These are phyloP conservation scores for Triplophysa tibetana DNA, from an alignment of 2,113 vertebrate genomes.

Conservation along the genomic window DNA sequence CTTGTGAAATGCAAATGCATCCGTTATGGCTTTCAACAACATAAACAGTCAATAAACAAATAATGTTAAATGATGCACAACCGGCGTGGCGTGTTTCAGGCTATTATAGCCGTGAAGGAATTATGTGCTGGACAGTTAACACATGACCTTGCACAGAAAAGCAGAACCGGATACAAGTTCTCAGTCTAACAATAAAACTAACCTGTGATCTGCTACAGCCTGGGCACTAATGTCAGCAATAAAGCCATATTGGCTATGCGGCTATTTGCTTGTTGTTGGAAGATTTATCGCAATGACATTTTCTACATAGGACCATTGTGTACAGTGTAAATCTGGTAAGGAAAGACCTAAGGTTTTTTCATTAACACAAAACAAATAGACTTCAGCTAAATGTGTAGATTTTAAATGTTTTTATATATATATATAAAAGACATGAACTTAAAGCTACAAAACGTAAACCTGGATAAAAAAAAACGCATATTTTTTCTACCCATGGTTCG, in stretches of 20 bases:
- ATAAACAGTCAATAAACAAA: conserved; percentile 55
- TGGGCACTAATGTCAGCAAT: conserved; percentile 35
- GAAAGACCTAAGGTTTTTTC: neutral
- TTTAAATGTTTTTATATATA: too few species aligned
- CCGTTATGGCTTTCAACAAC: conserved; percentile 40
- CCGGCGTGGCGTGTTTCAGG: neutral
- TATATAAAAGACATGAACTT: too few species aligned
- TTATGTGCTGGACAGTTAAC: conserved; percentile 45
- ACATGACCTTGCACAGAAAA: conserved; percentile 37
- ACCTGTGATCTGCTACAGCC: conserved; percentile 41
- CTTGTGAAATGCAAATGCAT: conserved; percentile 44
- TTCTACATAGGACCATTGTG: conserved; percentile 9
- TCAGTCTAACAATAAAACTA: conserved; percentile 15
- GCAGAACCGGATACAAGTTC: conserved; percentile 11
- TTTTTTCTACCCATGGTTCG: too few species aligned
- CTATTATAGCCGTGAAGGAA: conserved; percentile 42
- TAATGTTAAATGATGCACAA: conserved; percentile 53
- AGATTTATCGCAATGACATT: conserved; percentile 44
- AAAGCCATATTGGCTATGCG: conserved; percentile 26
- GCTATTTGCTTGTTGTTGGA: conserved; percentile 13
- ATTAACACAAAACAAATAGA: too few species aligned
- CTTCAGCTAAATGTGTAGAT: too few species aligned
- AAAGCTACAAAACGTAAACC: too few species aligned
- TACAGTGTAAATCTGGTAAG: conserved; percentile 27
- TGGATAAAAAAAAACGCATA: too few species aligned